phyloP scores from a whole-genome alignment of 2,113 vertebrate species.

The Pteruthius melanotis region DNA sequence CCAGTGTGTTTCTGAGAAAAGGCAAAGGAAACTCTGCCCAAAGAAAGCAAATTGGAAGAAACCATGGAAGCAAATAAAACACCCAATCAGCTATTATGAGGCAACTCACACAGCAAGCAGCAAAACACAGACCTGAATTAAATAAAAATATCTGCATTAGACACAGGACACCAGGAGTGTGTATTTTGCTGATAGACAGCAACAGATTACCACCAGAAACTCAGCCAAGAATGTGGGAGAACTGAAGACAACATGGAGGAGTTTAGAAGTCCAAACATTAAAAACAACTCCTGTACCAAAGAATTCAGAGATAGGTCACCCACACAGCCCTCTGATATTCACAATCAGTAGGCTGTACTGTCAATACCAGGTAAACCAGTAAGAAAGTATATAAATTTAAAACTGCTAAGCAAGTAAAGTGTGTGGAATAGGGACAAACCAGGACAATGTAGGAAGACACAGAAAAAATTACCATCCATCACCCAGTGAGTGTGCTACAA shows the following conservation, averaged over 20 bases:
- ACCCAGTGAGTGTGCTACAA: neutral
- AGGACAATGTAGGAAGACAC: neutral
- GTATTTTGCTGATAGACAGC: constrained; percentile 26
- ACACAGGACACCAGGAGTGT: neutral
- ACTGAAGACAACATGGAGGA: neutral
- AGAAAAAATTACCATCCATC: neutral
- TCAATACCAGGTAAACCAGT: neutral
- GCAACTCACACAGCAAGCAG: neutral
- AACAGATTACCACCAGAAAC: neutral
- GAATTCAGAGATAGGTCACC: neutral
- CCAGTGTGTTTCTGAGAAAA: neutral
- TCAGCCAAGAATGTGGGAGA: neutral
- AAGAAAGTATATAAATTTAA: neutral
- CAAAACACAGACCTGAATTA: neutral
- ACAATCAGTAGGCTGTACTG: neutral
- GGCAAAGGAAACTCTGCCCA: neutral
- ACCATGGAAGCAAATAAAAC: neutral
- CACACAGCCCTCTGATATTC: neutral
- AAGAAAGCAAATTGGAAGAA: neutral
- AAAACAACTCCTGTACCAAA: neutral
- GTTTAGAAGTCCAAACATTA: neutral
- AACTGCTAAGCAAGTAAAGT: neutral
- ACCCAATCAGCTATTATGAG: neutral
- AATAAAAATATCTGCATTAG: neutral
- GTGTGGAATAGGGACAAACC: neutral